Percentiles rank a stretch among this genome's conserved stretches.
phyloP scores from a whole-genome alignment of 2,113 vertebrate species.

The Ardeotis arabs region DNA sequence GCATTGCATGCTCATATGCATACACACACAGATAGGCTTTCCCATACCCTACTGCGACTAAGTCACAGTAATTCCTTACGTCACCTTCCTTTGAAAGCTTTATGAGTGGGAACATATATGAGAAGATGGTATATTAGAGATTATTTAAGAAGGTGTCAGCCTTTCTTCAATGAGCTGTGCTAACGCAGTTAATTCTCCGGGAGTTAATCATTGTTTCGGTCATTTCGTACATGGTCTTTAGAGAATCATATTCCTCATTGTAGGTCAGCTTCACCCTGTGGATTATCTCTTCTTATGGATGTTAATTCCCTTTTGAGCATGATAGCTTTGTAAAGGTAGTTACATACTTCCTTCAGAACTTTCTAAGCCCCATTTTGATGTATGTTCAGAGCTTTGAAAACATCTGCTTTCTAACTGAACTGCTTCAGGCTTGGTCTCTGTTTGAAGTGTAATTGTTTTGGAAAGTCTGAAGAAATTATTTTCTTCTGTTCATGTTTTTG shows the following conservation, averaged over 20 bases:
- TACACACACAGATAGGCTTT: neutral
- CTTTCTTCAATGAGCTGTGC: neutral
- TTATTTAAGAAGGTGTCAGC: neutral
- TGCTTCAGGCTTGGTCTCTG: neutral
- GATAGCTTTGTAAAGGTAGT: neutral
- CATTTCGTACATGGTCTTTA: neutral
- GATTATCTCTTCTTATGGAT: neutral
- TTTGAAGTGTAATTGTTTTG: conserved; percentile 40
- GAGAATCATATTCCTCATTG: neutral
- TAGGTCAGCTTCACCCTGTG: neutral
- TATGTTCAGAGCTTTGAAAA: neutral
- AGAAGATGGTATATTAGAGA: neutral
- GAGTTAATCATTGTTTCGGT: neutral
- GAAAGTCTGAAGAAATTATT: neutral
- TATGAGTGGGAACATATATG: neutral
- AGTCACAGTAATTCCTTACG: neutral
- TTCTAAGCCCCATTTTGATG: neutral
- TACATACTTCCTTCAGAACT: neutral
- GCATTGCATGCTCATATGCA: neutral
- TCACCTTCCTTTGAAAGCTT: neutral
- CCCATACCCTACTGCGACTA: neutral
- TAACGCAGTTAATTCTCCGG: neutral
- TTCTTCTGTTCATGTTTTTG: neutral
- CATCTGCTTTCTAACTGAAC: conserved; percentile 10
- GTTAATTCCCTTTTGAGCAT: neutral